These are phyloP conservation scores for Monomorium pharaonis DNA, from an alignment of 1,140 invertebrate genomes.

Conservation along the genomic window DNA sequence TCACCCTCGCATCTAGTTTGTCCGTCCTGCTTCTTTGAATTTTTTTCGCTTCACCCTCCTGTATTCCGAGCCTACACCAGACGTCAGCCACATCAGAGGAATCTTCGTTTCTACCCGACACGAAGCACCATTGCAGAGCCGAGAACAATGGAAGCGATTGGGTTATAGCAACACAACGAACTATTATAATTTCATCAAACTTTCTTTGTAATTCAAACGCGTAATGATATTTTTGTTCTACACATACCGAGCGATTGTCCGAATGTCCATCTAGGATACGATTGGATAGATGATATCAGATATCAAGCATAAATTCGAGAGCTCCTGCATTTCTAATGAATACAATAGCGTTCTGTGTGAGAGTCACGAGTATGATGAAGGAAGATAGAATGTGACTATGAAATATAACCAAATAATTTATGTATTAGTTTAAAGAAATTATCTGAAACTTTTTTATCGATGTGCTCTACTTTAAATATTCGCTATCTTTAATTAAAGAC, in stretches of 20 bases:
- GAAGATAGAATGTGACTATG: neutral
- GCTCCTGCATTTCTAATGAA: neutral
- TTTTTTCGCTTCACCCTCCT: conserved; percentile 58
- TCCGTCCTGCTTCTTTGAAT: conserved; percentile 32
- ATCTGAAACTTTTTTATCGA: neutral
- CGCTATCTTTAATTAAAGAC: neutral
- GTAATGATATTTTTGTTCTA: conserved; percentile 7
- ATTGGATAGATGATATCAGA: neutral
- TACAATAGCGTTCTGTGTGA: neutral
- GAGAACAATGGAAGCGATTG: conserved; percentile 10
- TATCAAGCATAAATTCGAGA: neutral
- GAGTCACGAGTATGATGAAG: neutral
- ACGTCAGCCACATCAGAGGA: conserved; percentile 68
- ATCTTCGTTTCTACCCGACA: conserved; percentile 30
- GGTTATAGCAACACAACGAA: neutral
- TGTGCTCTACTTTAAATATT: neutral
- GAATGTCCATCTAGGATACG: neutral
- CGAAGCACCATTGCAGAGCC: conserved; percentile 46
- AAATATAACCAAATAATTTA: conserved; percentile 7
- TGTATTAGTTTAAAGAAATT: neutral
- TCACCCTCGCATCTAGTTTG: conserved; percentile 16
- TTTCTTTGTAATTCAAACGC: neutral
- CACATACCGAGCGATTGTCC: neutral
- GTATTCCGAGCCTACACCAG: conserved; percentile 61
- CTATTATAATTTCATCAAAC: neutral